A percentile compares a stretch with the other conserved stretches of the same genome.
phyloP scores from a whole-genome alignment of 2,113 vertebrate species.

The Eulemur rufifrons region DNA sequence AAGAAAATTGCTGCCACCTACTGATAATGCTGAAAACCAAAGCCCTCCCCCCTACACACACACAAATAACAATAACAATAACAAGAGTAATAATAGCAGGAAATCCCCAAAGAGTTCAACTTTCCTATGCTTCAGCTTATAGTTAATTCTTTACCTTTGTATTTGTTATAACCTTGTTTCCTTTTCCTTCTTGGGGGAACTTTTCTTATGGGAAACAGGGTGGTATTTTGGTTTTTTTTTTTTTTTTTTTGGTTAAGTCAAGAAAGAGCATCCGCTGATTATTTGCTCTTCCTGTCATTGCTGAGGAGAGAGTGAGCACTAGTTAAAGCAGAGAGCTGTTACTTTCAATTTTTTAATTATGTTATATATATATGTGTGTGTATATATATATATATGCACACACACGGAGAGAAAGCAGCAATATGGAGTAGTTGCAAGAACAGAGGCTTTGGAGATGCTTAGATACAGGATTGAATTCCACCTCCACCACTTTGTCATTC shows the following conservation, averaged over 20 bases:
- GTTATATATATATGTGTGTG: not conserved
- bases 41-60: not conserved
- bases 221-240: not conserved
- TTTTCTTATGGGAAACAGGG: not conserved
- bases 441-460: not conserved
- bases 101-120: conserved; percentile 12
- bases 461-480: not conserved
- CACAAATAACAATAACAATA: not conserved
- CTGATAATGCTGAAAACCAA: conserved; percentile 74
- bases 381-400: not conserved
- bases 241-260: not conserved
- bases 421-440: not conserved
- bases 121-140: not conserved
- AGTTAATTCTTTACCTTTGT: not conserved
- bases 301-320: not conserved
- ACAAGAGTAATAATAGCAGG: not conserved
- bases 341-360: not conserved
- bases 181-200: not conserved
- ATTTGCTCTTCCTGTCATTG: conserved; percentile 22
- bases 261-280: not conserved
- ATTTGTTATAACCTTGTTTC: not conserved
- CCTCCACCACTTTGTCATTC: not conserved
- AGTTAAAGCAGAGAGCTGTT: not conserved
- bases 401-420: not conserved
- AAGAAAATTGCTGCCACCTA: conserved; percentile 83